Base-by-base conservation (phyloP, 1,140 invertebrate genomes). In the Dinothrombium tinctorium region DNA sequence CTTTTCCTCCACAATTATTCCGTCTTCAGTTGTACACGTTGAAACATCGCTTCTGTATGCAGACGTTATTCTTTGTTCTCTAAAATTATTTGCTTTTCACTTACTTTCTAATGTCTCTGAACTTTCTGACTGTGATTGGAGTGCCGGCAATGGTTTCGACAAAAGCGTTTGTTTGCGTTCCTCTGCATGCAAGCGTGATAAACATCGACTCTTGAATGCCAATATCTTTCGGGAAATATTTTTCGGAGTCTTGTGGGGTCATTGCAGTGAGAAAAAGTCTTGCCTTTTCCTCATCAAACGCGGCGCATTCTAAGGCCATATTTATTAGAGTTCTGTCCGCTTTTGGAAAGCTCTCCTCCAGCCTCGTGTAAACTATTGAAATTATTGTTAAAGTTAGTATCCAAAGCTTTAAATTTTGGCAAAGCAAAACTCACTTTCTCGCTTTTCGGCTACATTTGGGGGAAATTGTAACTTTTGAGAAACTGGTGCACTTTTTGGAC, bases 281-380 rank as follows among this genome's bases (percentile, higher is more conserved):
- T 23, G 79, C 77, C 44, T 71, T 62, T 49, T 74, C 69, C 55
- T 81, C 74, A 45, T 81, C 73, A 56, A 72, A 84, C 53, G 75
- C 71, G 1, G 78, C 76, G 54, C 76, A 80, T 51, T 86, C 80
- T 49, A 84, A 59, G n/a, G 81, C 81, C 51, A 84, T 71, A 5
- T 69, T 61, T 21, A 84, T 71, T 4, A 86, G 69, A 47, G 73
- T 69, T 49, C 81, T 5, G 5, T 76, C 69, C 24, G 81, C 68
- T 33, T 68, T 66, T 37, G 67, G 68, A 55, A 78, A 81, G 52
- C 75, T 72, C 39, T 69, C 63, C 56, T 73, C 69, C 12, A 84
- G 58, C 51, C 68, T 63, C 20, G 57, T 52, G 60, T 77, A 76
- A 52, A 82, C 79, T 52, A 31, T 12, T 37, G 46, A 35, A 41